Conservation (phyloP, 2,888 invertebrate genomes). For the Cosmopolites sordidus region DNA sequence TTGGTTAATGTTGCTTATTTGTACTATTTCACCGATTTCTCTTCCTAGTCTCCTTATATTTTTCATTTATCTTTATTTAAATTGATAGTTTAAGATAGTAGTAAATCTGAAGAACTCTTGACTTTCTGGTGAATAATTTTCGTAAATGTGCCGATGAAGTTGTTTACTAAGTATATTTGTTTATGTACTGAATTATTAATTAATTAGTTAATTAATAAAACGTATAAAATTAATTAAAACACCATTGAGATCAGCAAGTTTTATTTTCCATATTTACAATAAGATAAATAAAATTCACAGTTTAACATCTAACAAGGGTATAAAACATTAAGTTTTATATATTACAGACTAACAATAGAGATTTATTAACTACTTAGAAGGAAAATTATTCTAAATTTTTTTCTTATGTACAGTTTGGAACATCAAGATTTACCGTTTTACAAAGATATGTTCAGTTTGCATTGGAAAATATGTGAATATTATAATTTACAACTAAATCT, state of each 20-base stretch:
- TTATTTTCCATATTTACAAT: slow-evolving; percentile 18
- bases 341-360: slow-evolving; percentile 14
- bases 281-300: slow-evolving; percentile 20
- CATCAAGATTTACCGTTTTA: slow-evolving; percentile 21
- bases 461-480: slow-evolving; percentile 17
- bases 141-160: too few relatives aligned
- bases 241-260: not conserved
- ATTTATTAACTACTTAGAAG: slow-evolving; percentile 21
- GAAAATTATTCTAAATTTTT: slow-evolving; percentile 15
- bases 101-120: too few relatives aligned
- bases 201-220: too few relatives aligned
- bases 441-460: slow-evolving; percentile 31
- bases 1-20: too few relatives aligned
- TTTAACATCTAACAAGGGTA: slow-evolving; percentile 37
- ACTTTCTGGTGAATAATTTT: too few relatives aligned
- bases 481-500: slow-evolving; percentile 12
- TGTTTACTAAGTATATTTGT: too few relatives aligned
- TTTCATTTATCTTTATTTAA: too few relatives aligned
- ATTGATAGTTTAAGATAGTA: too few relatives aligned
- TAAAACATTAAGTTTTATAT: slow-evolving; percentile 38
- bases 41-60: too few relatives aligned
- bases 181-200: too few relatives aligned
- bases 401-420: slow-evolving; percentile 26
- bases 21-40: too few relatives aligned
- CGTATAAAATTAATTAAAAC: not conserved